These are phyloP conservation scores for Eublepharis macularius DNA, from an alignment of 2,113 vertebrate species.

Conservation along the genomic window DNA sequence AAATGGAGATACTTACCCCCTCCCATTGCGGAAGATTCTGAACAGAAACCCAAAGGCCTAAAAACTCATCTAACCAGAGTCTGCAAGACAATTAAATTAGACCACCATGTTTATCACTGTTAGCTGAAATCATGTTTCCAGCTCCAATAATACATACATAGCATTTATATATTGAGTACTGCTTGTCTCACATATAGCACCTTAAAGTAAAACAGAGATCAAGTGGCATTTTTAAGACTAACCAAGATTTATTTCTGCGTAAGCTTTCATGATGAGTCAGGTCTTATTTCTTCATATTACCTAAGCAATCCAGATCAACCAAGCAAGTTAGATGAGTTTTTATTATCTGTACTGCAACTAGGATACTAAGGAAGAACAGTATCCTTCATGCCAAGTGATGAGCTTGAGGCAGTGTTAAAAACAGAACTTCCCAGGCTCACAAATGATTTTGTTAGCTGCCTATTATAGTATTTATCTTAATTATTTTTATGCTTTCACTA, in stretches of 20 bases:
- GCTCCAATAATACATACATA: not conserved
- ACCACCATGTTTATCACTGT: not conserved
- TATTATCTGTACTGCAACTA: not conserved
- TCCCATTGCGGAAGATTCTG: slow-evolving; percentile 99
- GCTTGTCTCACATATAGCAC: too few relatives aligned
- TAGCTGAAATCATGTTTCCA: not conserved
- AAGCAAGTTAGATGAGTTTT: not conserved
- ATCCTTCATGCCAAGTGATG: not conserved
- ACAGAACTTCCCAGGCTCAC: not conserved
- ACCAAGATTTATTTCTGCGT: too few relatives aligned
- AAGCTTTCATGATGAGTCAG: too few relatives aligned
- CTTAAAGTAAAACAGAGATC: too few relatives aligned
- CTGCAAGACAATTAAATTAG: slow-evolving; percentile 74
- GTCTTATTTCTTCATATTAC: not conserved
- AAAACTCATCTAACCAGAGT: slow-evolving; percentile 96
- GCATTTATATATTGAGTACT: not conserved
- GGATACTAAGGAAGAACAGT: not conserved
- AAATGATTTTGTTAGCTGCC: too few relatives aligned
- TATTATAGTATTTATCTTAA: not conserved
- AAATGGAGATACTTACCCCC: slow-evolving; percentile 82
- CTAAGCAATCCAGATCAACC: not conserved
- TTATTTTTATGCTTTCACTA: too few relatives aligned
- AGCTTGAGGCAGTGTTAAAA: not conserved
- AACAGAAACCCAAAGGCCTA: slow-evolving; percentile 94
- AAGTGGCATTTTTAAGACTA: too few relatives aligned